phyloP scores from a whole-genome alignment of 1,140 invertebrate species.

The Calephelis nemesis region DNA sequence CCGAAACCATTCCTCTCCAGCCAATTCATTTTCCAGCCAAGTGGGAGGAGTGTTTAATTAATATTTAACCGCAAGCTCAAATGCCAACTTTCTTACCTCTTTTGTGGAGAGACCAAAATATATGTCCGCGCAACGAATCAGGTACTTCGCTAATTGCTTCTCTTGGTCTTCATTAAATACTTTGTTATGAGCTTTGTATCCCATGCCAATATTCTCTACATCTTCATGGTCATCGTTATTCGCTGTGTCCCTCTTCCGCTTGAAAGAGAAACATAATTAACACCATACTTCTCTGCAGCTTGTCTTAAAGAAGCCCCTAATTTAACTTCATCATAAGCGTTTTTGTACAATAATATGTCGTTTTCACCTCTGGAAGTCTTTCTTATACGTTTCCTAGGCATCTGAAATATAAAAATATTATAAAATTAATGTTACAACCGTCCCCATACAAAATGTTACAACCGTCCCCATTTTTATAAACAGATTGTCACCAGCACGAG shows the following conservation, averaged over 20 bases:
- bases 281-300: conserved; percentile 26
- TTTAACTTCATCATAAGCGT: conserved; percentile 31
- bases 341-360: conserved; percentile 14
- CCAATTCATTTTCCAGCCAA: conserved; percentile 20
- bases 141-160: conserved; percentile 14
- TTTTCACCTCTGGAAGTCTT: conserved; percentile 17
- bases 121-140: conserved; percentile 18
- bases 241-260: conserved; percentile 16
- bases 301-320: conserved; percentile 24
- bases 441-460: too few species aligned
- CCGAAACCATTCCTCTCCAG: conserved; percentile 22
- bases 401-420: too few species aligned
- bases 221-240: neutral
- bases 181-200: conserved; percentile 24
- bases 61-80: conserved; percentile 14
- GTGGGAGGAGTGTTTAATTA: conserved; percentile 2
- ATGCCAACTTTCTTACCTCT: conserved; percentile 24
- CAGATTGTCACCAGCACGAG: too few species aligned
- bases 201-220: conserved; percentile 6
- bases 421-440: too few species aligned
- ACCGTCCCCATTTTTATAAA: too few species aligned
- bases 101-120: conserved; percentile 23
- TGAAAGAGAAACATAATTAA: conserved; percentile 19
- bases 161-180: conserved; percentile 20
- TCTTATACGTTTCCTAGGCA: conserved; percentile 29